Percentiles rank a stretch among this genome's conserved stretches.
Conservation (phyloP, 1,140 invertebrate species). For the Magallana angulata region DNA sequence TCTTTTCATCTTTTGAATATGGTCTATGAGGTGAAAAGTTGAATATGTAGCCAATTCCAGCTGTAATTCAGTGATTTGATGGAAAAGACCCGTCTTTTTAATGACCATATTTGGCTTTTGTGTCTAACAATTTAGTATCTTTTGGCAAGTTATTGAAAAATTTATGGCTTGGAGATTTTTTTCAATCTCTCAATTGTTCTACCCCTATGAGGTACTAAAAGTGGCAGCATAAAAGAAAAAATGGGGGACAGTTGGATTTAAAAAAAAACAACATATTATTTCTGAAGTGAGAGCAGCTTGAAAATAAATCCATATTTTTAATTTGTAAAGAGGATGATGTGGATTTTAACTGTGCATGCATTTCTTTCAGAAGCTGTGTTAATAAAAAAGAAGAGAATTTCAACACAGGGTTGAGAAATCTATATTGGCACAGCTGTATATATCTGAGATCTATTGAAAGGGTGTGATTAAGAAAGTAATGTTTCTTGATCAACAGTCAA, state of each 20-base stretch:
- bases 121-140: neutral
- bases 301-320: neutral
- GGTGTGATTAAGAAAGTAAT: neutral
- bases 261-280: neutral
- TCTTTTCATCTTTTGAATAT: slow-evolving; percentile 31
- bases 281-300: neutral
- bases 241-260: neutral
- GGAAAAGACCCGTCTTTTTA: neutral
- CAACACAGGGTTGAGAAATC: neutral
- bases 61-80: slow-evolving; percentile 35
- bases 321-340: too few species aligned
- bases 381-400: too few species aligned
- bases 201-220: neutral
- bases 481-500: too few species aligned
- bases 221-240: neutral
- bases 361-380: too few species aligned
- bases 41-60: slow-evolving; percentile 32
- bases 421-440: slow-evolving; percentile 14
- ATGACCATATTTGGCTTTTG: neutral
- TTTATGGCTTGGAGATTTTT: slow-evolving; percentile 11
- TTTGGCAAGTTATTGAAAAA: slow-evolving; percentile 24
- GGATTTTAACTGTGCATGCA: too few species aligned
- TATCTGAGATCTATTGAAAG: neutral
- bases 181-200: neutral
- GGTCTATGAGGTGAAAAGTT: slow-evolving; percentile 28